Evolutionary conservation across 2,113 vertebrate genomes (phyloP).

Genomic region (Tiliqua scincoides): DNA sequence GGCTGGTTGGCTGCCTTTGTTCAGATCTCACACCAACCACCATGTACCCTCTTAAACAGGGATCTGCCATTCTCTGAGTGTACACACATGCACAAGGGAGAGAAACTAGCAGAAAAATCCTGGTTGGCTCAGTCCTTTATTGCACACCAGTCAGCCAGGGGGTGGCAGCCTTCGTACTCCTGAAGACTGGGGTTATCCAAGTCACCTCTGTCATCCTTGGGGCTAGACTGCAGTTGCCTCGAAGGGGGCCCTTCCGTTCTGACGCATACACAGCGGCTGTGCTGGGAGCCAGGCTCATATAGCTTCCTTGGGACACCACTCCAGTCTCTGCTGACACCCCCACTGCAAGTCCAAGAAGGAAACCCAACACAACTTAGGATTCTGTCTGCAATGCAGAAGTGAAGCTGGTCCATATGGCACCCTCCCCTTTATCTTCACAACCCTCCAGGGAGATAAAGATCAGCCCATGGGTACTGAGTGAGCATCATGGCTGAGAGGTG

Average conservation of each 20-base stretch:
- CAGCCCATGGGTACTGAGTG: no score
- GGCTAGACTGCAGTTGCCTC: not conserved
- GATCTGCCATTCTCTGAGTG: no score
- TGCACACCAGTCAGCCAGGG: constrained; percentile 76
- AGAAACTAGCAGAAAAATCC: no score
- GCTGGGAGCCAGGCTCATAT: constrained; percentile 75
- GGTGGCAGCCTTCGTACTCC: constrained; percentile 82
- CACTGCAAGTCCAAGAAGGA: constrained; percentile 72
- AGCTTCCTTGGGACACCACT: constrained; percentile 87
- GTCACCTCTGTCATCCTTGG: constrained; percentile 67
- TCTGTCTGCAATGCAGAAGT: no score
- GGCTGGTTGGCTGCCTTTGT: no score
- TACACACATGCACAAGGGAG: not conserved
- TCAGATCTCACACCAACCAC: no score
- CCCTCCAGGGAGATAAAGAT: no score
- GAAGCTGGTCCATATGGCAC: no score
- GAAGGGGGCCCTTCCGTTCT: constrained; percentile 57
- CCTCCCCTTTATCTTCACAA: no score
- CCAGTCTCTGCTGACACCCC: constrained; percentile 88
- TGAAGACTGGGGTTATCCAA: constrained; percentile 79
- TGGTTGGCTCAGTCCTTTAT: not conserved
- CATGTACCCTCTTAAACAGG: no score
- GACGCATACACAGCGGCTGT: constrained; percentile 86
- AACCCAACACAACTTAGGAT: not conserved
- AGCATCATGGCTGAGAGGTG: no score